Evolutionary conservation across 2,888 invertebrate species (phyloP), one percentile per base, ranked within the genome.

Genomic region (Eupithecia vulgata): DNA sequence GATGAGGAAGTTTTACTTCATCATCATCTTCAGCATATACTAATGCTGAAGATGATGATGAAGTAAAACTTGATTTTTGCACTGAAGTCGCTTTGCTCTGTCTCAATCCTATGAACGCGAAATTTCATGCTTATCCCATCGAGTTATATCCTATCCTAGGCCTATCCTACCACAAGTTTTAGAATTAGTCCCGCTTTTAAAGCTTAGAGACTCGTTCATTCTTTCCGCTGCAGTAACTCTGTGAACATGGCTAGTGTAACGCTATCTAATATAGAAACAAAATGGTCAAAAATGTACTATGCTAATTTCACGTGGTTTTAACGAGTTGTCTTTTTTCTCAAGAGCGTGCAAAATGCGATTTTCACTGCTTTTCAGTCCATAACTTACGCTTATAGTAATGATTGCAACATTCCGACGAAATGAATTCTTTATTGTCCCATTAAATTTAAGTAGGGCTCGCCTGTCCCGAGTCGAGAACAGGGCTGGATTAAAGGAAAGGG

Each of bases 371-470:
- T 72, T 34, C 61, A 25, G 65, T 21, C 35, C 64, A 68, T 72
- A 70, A 72, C 70, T 75, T 68, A 42, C 75, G 75, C 74, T 74
- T 69, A 30, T 74, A 64, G 69, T 76, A 75, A 79, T 76, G 72
- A 71, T 78, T 71, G 76, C 67, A 73, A 64, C 69, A 71, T 62
- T 76, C 65, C 48, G 68, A 40, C 48, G 52, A 72, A 73, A 76
- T 78, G 76, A 78, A 78, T 80, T 76, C 72, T 77, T 80, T 78
- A 80, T 76, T 68, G 75, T 72, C 72, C 71, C 61, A 78, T 80
- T 78, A 80, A 80, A 76, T 79, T 74, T 78, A 76, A 79, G 76
- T 78, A 75, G 75, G 72, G 61, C 68, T 72, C 65, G 65, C 65
- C 72, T 66, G 72, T 72, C 69, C 42, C 67, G 52, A 68, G 69